Conservation (phyloP, 1,140 invertebrate species). For the Megathymus violae region DNA sequence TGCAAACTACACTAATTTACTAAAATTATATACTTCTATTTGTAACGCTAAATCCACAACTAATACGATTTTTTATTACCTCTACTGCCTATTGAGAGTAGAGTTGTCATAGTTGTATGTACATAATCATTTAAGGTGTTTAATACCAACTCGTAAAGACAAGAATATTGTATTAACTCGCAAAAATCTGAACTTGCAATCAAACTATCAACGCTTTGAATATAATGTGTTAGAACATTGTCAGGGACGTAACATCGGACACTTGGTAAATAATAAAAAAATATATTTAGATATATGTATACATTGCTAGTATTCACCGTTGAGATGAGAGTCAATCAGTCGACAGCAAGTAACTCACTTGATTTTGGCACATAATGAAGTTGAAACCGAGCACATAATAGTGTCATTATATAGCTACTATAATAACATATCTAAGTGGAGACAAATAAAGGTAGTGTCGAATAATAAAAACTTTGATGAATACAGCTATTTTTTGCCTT, state of each 20-base stretch:
- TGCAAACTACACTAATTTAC: no score
- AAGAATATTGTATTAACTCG: no score
- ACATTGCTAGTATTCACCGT: constrained; percentile 26
- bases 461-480: background rate
- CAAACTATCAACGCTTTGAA: constrained; percentile 7
- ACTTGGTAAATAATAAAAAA: background rate
- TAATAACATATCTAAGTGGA: constrained; percentile 2
- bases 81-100: no score
- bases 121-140: background rate
- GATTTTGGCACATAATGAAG: constrained; percentile 23
- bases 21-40: no score
- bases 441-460: constrained; percentile 20
- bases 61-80: no score
- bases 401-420: constrained; percentile 7
- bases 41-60: no score
- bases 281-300: constrained; percentile 19
- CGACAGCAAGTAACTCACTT: constrained; percentile 26
- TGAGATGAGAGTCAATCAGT: constrained; percentile 9
- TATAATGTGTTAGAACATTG: constrained; percentile 5
- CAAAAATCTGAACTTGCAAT: constrained; percentile 14
- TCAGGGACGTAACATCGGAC: background rate
- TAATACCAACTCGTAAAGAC: no score
- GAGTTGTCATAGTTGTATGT: no score
- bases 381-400: constrained; percentile 23
- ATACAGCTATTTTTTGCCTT: constrained; percentile 28